Base-by-base conservation (phyloP, 2,113 vertebrate genomes). In the Ptyas mucosa region DNA sequence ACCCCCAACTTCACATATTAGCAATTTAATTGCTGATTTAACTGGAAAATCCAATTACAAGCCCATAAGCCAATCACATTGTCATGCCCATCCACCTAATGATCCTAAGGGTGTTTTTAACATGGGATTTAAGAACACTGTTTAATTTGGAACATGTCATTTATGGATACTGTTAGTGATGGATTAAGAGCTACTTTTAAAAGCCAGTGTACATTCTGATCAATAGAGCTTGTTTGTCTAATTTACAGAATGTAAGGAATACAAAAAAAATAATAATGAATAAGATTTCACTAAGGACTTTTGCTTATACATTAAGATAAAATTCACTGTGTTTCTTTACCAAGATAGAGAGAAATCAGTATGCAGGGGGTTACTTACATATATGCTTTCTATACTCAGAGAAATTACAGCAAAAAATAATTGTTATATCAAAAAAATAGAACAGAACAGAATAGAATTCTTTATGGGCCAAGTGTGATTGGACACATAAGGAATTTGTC, bases 1-100 rank as follows among this genome's bases (percentile, higher is more conserved):
- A 61, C 64, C 88, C 6, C 9, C 14, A 24, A 58, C 86, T 52
- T 34, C 86, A 91, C 46, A 43, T 53, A 90, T 90, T 61, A 90
- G 46, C 23, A 64, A 57, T 58, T 91, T 93, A 51, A 58, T 61
- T 91, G 61, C 54, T 86, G 43, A 61, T 93, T 91, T 93, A 93
- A 93, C 46, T 91, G 23, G 87, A 61, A 85, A 93, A 93, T 85
- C 87, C 53, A 91, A 85, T 61, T 89, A 89, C 92, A 88, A 52
- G 58, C 23, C 57, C 23, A 89, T 85, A 93, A 91, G 87, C 43
- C 24, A 89, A 81, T 26, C 53, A 61, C 2, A 8, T 18, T 91
- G 69, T 91, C 54, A 52, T 88, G 54, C 23, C 54, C 85, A 29
- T 91, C 43, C 69, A 53, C 23, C 24, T 58, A 54, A 43, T 26